Conservation (phyloP, 2,888 invertebrate genomes). For the Ceratothoa steindachneri region DNA sequence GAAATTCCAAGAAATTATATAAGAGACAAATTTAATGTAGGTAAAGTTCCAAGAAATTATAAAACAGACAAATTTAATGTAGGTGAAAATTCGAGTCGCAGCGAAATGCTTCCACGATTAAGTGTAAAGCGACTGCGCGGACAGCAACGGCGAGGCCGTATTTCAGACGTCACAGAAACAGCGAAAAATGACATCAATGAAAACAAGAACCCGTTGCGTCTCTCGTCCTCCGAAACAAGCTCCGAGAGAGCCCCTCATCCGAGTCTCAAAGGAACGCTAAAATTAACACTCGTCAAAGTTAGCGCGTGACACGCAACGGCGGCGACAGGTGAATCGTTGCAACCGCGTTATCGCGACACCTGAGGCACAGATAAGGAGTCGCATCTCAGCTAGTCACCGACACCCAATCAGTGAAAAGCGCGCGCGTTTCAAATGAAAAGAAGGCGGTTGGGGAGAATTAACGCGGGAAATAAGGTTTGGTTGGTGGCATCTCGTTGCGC, state of each 20-base stretch:
- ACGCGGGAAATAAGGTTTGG: constrained; percentile 11
- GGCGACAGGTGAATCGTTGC: neutral
- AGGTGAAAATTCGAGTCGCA: no score
- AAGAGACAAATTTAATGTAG: no score
- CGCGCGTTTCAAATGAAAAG: constrained; percentile 34
- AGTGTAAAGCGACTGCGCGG: no score
- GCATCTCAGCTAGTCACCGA: constrained; percentile 34
- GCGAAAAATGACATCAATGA: neutral
- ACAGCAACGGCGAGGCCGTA: no score
- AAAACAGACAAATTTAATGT: no score
- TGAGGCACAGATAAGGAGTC: constrained; percentile 39
- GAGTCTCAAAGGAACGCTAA: constrained; percentile 7
- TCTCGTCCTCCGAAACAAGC: neutral
- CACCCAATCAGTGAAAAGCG: constrained; percentile 42
- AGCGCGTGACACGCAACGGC: neutral
- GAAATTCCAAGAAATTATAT: no score
- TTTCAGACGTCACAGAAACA: neutral
- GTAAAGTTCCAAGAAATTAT: no score
- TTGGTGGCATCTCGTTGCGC: neutral
- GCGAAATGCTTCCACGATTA: no score
- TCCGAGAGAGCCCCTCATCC: neutral
- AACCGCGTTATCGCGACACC: constrained; percentile 38
- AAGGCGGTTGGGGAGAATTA: neutral
- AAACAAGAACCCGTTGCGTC: neutral
- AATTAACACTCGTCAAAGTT: neutral